Conservation (phyloP, 2,888 invertebrate genomes). For the Spisula subtruncata region DNA sequence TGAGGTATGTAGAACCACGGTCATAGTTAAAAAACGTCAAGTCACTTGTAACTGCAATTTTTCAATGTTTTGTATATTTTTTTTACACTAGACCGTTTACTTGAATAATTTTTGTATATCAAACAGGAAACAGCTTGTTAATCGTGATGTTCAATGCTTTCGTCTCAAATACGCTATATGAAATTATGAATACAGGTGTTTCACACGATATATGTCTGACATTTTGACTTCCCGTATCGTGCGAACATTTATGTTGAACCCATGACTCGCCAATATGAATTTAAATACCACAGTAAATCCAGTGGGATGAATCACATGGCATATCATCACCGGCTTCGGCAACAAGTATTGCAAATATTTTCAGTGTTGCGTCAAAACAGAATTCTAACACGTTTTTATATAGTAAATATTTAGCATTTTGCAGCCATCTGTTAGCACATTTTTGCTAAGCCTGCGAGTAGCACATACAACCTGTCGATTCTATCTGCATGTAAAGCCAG, state of each 20-base stretch:
- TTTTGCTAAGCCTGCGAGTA: neutral
- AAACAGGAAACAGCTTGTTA: neutral
- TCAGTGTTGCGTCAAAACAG: conserved; percentile 16
- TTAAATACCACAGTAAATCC: neutral
- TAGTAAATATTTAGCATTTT: conserved; percentile 24
- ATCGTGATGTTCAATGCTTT: neutral
- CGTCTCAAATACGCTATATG: neutral
- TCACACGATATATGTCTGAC: neutral
- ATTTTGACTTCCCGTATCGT: neutral
- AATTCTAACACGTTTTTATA: conserved; percentile 12
- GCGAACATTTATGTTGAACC: conserved; percentile 16
- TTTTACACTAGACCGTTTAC: neutral
- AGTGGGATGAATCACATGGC: neutral
- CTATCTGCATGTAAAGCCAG: neutral
- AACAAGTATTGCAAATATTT: conserved; percentile 9
- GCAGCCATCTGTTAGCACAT: neutral
- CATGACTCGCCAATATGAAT: neutral
- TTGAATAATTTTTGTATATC: neutral
- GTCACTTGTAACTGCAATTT: too few species aligned
- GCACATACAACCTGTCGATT: neutral
- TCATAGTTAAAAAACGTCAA: too few species aligned
- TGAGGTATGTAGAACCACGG: too few species aligned
- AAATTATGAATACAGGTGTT: conserved; percentile 15
- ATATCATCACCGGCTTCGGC: neutral
- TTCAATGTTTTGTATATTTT: too few species aligned